A percentile compares a stretch with the other conserved stretches of the same genome.
phyloP scores from a whole-genome alignment of 2,888 invertebrate species.

The Dicyrtomina minuta region DNA sequence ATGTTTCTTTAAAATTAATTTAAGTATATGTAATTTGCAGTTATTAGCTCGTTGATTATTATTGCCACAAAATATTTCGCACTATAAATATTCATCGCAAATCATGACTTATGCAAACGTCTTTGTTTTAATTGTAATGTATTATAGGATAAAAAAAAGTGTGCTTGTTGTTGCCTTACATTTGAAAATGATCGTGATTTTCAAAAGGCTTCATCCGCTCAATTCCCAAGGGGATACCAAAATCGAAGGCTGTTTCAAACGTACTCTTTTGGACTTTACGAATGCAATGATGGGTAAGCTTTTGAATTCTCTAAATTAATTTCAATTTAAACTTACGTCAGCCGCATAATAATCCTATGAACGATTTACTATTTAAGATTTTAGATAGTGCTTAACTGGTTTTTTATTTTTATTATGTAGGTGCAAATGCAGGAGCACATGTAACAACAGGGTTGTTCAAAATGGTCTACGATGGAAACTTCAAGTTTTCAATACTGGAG shows the following conservation, averaged over 20 bases:
- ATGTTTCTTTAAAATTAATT: no score
- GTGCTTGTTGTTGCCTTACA: conserved; percentile 87
- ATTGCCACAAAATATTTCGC: no score
- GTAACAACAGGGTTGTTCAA: conserved; percentile 92
- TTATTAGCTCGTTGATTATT: no score
- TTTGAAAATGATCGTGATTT: conserved; percentile 71
- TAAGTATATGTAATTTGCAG: no score
- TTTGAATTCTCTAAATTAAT: no score
- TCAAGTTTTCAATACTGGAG: conserved; percentile 84
- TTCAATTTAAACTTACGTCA: no score
- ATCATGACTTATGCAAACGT: conserved; percentile 32
- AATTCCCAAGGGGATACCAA: conserved; percentile 71
- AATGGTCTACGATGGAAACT: conserved; percentile 81
- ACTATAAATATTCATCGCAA: not conserved
- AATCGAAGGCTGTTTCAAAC: conserved; percentile 80
- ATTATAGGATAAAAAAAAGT: conserved; percentile 84
- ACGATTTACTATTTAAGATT: not conserved
- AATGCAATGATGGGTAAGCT: conserved; percentile 81
- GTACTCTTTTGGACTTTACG: conserved; percentile 87
- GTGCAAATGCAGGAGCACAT: conserved; percentile 82
- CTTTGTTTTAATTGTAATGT: no score
- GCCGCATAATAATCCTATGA: not conserved
- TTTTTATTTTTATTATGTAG: conserved; percentile 56
- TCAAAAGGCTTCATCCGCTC: conserved; percentile 57
- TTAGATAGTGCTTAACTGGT: not conserved